Conservation (phyloP, 2,797 vertebrate genomes). For the Rhincodon typus region DNA sequence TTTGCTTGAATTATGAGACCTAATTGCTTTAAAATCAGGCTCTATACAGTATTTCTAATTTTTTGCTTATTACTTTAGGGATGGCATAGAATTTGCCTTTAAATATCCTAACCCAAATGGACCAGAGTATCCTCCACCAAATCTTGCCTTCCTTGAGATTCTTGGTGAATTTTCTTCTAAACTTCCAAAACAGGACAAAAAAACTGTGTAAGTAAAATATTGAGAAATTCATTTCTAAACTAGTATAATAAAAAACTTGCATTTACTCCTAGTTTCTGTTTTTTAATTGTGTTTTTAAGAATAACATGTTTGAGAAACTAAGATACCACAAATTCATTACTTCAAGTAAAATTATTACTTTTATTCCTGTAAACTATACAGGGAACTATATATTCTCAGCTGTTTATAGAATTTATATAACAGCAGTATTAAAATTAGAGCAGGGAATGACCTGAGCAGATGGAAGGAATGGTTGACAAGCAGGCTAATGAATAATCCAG, state of each 20-base stretch:
- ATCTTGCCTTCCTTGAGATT: constrained; percentile 94
- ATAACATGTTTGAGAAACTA: neutral
- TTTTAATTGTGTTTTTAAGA: neutral
- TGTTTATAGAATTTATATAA: neutral
- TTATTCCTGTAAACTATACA: neutral
- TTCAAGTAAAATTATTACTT: neutral
- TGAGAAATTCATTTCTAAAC: neutral
- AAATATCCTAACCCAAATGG: constrained; percentile 97
- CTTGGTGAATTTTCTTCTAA: constrained; percentile 98
- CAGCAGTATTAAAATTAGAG: neutral
- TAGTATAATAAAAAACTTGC: neutral
- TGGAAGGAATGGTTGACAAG: neutral
- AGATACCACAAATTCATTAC: neutral
- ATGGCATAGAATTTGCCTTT: constrained; percentile 98
- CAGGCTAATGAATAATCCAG: neutral
- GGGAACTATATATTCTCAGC: neutral
- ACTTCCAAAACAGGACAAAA: constrained; percentile 93
- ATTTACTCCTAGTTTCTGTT: neutral
- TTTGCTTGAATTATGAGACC: constrained; percentile 26
- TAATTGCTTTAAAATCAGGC: neutral
- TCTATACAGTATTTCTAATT: neutral
- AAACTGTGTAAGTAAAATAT: constrained; percentile 87
- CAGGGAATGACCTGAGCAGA: neutral
- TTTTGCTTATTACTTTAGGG: constrained; percentile 57
- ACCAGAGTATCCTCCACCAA: constrained; percentile 85